Base-by-base conservation (phyloP, 2,113 vertebrate species). In the Pseudorectes ferrugineus region DNA sequence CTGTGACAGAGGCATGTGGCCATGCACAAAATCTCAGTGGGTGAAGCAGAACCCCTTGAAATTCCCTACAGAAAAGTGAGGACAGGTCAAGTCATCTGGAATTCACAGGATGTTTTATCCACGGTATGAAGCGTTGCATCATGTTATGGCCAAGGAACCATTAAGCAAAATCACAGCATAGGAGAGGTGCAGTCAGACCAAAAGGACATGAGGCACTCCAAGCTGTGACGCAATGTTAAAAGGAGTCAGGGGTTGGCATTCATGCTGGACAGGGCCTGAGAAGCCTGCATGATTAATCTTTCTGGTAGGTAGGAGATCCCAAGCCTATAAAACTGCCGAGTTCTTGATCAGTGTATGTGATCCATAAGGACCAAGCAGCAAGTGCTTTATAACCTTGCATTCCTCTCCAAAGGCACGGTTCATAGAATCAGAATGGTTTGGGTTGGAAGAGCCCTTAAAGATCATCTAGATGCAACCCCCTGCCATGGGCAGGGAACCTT, bases 51-150 rank as follows among this genome's bases (percentile, higher is more conserved):
- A 36, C 25, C 15, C 15, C 11, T 72, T 59, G 54, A 73, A 88
- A 65, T 21, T 72, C 48, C 57, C 21, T 72, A 20, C 24, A 43
- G 75, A 79, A 58, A 79, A 59, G 26, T 31, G 25, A 67, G 45
- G 71, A 71, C 8, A 12, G 25, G n/a, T 54, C 9, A 88, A 59
- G 36, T 36, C 29, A 61, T 11, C n/a, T 57, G 62, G 35, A 88
- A 75, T 11, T 48, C 14, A 25, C 24, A 11, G 21, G 5, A 15
- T 81, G 10, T 61, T 78, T 85, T 54, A 52, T 49, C 33, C 31
- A 45, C 0, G 1, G 14, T 21, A 12, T 55, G 57, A 88, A 74
- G 38, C 0, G 0, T 46, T 36, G 11, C 43, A 26, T 88, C 33
- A 1, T 65, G 11, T 9, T 29, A 18, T 26, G 26, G 42, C 40